A percentile compares a stretch with the other conserved stretches of the same genome.
Evolutionary conservation across 2,888 invertebrate genomes (phyloP).

Genomic region (Tetragonisca angustula): DNA sequence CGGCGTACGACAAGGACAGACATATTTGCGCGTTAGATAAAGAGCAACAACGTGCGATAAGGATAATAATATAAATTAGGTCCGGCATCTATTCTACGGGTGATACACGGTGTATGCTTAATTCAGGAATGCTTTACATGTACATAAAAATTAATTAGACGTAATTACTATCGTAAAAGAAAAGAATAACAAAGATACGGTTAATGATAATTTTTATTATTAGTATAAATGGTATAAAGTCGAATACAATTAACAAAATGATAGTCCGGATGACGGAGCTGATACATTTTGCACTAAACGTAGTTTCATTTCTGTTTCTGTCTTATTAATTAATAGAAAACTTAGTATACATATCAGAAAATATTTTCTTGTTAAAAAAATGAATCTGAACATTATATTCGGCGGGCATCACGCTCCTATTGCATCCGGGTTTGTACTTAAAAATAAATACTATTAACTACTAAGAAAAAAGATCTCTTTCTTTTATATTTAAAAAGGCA

Average conservation of each 20-base stretch:
- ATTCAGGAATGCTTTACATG: too few species aligned
- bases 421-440: constrained; percentile 55
- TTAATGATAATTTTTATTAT: constrained; percentile 64
- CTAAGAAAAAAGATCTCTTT: constrained; percentile 32
- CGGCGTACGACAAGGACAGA: too few species aligned
- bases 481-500: constrained; percentile 47
- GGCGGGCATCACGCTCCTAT: constrained; percentile 31
- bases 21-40: too few species aligned
- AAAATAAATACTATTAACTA: constrained; percentile 60
- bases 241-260: constrained; percentile 67
- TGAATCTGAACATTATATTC: constrained; percentile 30
- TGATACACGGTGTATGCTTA: too few species aligned
- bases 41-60: too few species aligned
- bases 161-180: background rate
- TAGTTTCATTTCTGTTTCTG: constrained; percentile 19
- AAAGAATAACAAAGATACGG: constrained; percentile 6
- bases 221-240: constrained; percentile 69
- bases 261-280: constrained; percentile 47
- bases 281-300: constrained; percentile 44
- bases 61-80: too few species aligned
- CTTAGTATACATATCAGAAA: constrained; percentile 29
- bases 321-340: constrained; percentile 27
- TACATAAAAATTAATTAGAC: too few species aligned
- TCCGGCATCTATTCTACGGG: too few species aligned
- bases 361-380: constrained; percentile 27